Base-by-base conservation (phyloP, 2,888 invertebrate species). In the Tetropium fuscum region DNA sequence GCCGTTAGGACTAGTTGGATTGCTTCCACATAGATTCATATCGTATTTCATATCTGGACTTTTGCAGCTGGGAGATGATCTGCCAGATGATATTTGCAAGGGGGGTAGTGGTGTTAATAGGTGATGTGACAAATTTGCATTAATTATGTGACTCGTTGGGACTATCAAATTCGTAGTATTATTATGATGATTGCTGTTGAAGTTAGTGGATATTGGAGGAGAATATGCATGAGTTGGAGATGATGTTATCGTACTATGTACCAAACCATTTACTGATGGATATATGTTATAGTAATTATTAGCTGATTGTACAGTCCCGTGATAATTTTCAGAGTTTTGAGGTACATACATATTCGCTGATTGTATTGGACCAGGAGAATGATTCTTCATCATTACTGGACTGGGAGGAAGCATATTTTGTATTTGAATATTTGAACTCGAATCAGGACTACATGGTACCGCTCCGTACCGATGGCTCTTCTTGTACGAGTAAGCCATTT, bases 401-500 rank as follows among this genome's bases (percentile, higher is more conserved):
- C 76, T 75, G 7, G 84, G 86, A 44, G 83, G 82, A 61, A 82
- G 85, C 69, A 84, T 62, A 45, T 68, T 81, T 76, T 82, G 86
- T 70, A 84, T 83, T 27, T 66, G 83, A 41, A 88, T 78, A 74
- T 91, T 92, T 6, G 93, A 93, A 78, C 93, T 93, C 0, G 94
- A 94, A 75, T 94, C 94, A 0, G 94, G 94, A 78, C 94, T 94
- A 68, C 93, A 93, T 0, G 89, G 93, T 25, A 86, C 83, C 65
- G 91, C 90, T 8, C 92, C 90, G 75, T 94, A 94, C 63, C 94
- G 87, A 75, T 94, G 94, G 54, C 93, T 94, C 79, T 95, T 95
- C 80, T 95, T 95, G 80, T 94, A 95, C 1, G 93, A 93, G 78
- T 95, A 95, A 2, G 95, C 94, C 93, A 93, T 93, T 82, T 94